phyloP scores from a whole-genome alignment of 2,113 vertebrate species.

The Sakesphorus luctuosus region DNA sequence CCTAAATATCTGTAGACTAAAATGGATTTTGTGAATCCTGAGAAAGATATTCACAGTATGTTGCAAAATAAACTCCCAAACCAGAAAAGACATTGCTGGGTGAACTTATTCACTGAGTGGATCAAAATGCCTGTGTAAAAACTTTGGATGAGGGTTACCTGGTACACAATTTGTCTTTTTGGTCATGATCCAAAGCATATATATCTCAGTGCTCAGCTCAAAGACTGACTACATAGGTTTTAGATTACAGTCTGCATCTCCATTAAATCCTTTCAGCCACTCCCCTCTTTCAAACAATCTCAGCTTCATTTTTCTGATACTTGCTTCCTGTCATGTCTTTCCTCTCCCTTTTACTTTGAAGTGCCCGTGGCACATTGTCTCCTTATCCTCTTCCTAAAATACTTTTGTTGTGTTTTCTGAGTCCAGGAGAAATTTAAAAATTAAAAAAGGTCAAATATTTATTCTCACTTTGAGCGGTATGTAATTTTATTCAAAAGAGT shows the following conservation, averaged over 20 bases:
- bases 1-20: neutral
- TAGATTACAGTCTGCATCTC: neutral
- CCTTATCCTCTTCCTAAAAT: neutral
- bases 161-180: neutral
- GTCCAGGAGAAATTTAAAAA: neutral
- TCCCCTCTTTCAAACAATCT: neutral
- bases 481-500: neutral
- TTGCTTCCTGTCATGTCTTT: neutral
- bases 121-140: constrained; percentile 9
- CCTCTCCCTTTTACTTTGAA: neutral
- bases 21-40: neutral
- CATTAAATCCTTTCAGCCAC: neutral
- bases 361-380: neutral
- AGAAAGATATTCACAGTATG: neutral
- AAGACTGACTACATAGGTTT: neutral
- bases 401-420: neutral
- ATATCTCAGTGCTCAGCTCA: neutral
- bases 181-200: neutral
- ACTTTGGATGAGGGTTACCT: neutral
- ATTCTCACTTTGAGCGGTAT: neutral
- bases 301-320: neutral
- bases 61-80: neutral
- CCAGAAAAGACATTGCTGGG: neutral
- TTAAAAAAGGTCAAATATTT: neutral
- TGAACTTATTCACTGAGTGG: neutral